Evolutionary conservation across 2,113 vertebrate species (phyloP).

Genomic region (Neogale vison): DNA sequence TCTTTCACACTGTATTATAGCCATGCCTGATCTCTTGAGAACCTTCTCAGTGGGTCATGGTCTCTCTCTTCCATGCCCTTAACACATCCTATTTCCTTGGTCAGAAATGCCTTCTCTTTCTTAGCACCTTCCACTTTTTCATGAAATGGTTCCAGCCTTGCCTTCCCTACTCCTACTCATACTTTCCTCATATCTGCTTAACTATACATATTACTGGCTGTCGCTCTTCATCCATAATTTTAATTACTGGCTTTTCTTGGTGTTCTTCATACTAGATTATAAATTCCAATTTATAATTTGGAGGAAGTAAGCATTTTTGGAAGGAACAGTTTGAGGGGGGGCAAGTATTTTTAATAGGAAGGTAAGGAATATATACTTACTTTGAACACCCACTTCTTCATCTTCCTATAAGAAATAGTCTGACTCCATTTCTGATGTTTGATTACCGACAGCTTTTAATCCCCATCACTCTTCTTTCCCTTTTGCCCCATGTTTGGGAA

Average conservation of each 20-base stretch:
- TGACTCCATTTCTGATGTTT: not conserved
- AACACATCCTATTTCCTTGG: not conserved
- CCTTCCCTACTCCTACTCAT: no score
- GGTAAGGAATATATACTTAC: not conserved
- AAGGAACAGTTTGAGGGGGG: not conserved
- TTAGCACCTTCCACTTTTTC: not conserved
- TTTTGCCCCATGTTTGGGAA: not conserved
- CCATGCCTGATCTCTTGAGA: not conserved
- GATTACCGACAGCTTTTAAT: not conserved
- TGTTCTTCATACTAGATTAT: not conserved
- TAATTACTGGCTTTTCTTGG: not conserved
- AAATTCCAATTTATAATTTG: not conserved
- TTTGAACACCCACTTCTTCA: not conserved
- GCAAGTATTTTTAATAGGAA: not conserved
- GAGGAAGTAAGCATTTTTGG: not conserved
- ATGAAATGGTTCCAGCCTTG: fast-evolving
- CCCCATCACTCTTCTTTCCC: not conserved
- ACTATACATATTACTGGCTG: not conserved
- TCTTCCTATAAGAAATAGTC: not conserved
- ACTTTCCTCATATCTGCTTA: not conserved
- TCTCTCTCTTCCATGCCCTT: not conserved
- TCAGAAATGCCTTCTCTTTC: not conserved
- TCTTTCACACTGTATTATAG: not conserved
- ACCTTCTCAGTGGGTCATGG: fast-evolving
- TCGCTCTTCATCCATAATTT: not conserved